phyloP scores from a whole-genome alignment of 2,797 vertebrate genomes.

The Melanotaenia parkinsoni region DNA sequence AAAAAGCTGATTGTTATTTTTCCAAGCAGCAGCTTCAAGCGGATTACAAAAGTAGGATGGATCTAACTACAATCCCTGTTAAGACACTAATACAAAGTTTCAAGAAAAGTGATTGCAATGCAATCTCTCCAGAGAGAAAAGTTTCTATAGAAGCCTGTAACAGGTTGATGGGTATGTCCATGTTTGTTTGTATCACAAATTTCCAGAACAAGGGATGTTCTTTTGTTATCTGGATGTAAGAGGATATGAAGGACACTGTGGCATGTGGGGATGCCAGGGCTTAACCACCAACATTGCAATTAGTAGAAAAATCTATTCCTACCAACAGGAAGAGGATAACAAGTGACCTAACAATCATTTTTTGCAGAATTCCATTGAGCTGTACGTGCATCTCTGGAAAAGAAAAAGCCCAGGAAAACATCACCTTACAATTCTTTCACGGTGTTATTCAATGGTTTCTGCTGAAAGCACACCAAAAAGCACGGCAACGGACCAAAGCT shows the following conservation, averaged over 20 bases:
- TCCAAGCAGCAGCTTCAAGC: constrained; percentile 10
- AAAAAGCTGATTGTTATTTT: constrained; percentile 16
- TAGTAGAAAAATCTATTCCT: background rate
- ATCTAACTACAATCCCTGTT: background rate
- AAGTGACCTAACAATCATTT: background rate
- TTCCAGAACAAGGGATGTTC: background rate
- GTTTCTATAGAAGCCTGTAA: background rate
- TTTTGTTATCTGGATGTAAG: background rate
- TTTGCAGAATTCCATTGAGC: background rate
- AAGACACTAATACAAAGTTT: background rate
- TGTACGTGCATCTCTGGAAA: background rate
- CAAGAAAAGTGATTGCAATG: background rate
- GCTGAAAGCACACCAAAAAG: background rate
- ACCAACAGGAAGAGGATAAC: background rate
- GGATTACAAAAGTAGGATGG: constrained; percentile 4
- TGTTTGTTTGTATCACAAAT: background rate
- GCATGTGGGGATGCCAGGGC: background rate
- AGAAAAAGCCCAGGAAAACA: background rate
- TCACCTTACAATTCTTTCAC: background rate
- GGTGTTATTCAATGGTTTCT: background rate
- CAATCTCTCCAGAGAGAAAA: background rate
- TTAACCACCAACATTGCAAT: background rate
- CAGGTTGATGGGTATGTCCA: background rate
- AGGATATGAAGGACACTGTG: background rate
- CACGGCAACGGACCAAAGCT: background rate